Conservation (phyloP, 2,113 vertebrate species). For the Opisthocomus hoazin region DNA sequence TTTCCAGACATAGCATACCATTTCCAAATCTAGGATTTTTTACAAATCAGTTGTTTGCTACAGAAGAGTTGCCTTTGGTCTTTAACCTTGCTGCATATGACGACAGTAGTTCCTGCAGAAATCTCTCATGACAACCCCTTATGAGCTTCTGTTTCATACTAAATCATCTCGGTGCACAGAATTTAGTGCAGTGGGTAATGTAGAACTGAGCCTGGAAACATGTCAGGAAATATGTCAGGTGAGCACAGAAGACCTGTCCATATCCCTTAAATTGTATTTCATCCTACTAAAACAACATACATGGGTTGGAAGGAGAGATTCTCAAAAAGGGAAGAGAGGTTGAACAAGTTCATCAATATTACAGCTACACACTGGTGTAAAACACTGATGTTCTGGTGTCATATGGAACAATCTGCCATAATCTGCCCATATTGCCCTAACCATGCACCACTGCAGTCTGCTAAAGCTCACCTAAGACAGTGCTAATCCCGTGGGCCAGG, state of each 20-base stretch:
- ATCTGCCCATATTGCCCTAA: not conserved
- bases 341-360: not conserved
- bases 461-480: not conserved
- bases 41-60: not conserved
- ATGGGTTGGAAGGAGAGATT: not conserved
- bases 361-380: not conserved
- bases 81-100: not conserved
- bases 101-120: not conserved
- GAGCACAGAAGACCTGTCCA: not conserved
- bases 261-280: not conserved
- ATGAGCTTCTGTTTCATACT: not conserved
- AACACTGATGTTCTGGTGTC: not conserved
- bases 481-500: too few relatives aligned
- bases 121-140: not conserved
- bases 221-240: not conserved
- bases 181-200: not conserved
- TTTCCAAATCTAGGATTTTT: not conserved
- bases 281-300: not conserved
- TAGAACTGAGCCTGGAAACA: not conserved
- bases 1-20: not conserved
- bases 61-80: not conserved
- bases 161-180: not conserved
- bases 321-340: not conserved
- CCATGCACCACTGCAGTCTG: not conserved
- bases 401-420: fast-evolving